Evolutionary conservation across 2,113 vertebrate species (phyloP).

Genomic region (Dicerorhinus sumatrensis): DNA sequence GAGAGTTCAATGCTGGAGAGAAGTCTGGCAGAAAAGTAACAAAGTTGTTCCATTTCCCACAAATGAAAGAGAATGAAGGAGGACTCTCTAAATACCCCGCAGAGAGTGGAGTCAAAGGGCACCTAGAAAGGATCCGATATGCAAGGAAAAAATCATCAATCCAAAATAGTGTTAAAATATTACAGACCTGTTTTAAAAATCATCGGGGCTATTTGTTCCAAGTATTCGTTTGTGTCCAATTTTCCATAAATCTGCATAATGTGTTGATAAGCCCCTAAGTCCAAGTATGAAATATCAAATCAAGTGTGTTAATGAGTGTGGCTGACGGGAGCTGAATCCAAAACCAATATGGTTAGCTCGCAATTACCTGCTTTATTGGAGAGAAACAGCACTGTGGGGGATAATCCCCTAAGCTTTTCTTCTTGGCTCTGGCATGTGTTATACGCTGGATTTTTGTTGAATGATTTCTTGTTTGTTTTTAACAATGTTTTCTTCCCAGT

Average conservation of each 20-base stretch:
- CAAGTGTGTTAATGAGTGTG: slow-evolving; percentile 73
- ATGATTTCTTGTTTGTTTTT: slow-evolving; percentile 55
- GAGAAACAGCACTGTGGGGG: slow-evolving; percentile 51
- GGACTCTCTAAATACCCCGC: not conserved
- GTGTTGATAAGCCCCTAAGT: slow-evolving; percentile 66
- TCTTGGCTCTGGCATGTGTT: not conserved
- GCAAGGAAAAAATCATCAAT: not conserved
- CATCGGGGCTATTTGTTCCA: slow-evolving; percentile 47
- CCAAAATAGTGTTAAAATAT: slow-evolving; percentile 26
- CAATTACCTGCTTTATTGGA: slow-evolving; percentile 79
- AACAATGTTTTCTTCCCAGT: slow-evolving; percentile 52
- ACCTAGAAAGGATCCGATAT: not conserved
- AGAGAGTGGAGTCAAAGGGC: not conserved
- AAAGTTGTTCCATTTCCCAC: not conserved
- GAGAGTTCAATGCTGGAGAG: not conserved
- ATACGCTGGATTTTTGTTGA: not conserved
- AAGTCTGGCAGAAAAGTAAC: not conserved
- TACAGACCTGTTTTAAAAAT: slow-evolving; percentile 36
- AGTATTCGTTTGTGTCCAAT: slow-evolving; percentile 57
- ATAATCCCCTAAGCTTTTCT: slow-evolving; percentile 66
- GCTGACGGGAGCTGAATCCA: slow-evolving; percentile 57
- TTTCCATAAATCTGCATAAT: slow-evolving; percentile 78
- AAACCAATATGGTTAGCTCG: slow-evolving; percentile 69
- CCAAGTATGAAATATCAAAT: slow-evolving; percentile 73
- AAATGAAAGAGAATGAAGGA: slow-evolving; percentile 8